phyloP scores from a whole-genome alignment of 2,888 invertebrate species.

The Drosophila pegasa region DNA sequence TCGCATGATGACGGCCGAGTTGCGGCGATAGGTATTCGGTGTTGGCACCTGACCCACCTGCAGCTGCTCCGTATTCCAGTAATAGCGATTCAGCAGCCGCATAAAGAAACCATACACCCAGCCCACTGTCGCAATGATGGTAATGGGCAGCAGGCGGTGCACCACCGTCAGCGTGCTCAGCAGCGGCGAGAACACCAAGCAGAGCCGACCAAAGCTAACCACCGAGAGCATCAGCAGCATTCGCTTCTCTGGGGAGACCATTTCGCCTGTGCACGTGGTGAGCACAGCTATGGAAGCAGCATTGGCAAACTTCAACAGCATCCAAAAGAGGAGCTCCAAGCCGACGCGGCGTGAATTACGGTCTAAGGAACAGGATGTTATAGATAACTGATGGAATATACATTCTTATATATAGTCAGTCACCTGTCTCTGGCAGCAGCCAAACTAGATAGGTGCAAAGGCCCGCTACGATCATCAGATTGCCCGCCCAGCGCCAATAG shows the following conservation, averaged over 20 bases:
- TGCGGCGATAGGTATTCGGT: slow-evolving; percentile 78
- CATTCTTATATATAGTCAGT: slow-evolving; percentile 27
- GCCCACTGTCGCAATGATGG: slow-evolving; percentile 80
- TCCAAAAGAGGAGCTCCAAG: slow-evolving; percentile 82
- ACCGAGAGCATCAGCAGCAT: slow-evolving; percentile 79
- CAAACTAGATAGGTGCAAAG: slow-evolving; percentile 80
- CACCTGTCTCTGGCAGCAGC: slow-evolving; percentile 81
- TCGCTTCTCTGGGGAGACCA: slow-evolving; percentile 80
- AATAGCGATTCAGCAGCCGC: slow-evolving; percentile 80
- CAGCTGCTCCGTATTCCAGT: slow-evolving; percentile 80
- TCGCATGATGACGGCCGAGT: slow-evolving; percentile 72
- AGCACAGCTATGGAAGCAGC: slow-evolving; percentile 83
- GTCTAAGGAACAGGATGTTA: slow-evolving; percentile 37
- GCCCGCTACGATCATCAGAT: slow-evolving; percentile 79
- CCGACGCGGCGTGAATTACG: slow-evolving; percentile 78
- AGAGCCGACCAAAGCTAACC: slow-evolving; percentile 80
- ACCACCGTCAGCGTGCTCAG: slow-evolving; percentile 77
- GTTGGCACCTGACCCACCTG: slow-evolving; percentile 78
- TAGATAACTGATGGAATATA: not conserved
- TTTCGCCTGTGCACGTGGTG: slow-evolving; percentile 83
- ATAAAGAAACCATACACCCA: slow-evolving; percentile 80
- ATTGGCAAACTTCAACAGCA: slow-evolving; percentile 83
- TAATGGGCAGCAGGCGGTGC: slow-evolving; percentile 81
- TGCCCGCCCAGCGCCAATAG: slow-evolving; percentile 83
- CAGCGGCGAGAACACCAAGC: slow-evolving; percentile 79